Conservation (phyloP, 2,113 vertebrate genomes). For the Harpagus bidentatus region DNA sequence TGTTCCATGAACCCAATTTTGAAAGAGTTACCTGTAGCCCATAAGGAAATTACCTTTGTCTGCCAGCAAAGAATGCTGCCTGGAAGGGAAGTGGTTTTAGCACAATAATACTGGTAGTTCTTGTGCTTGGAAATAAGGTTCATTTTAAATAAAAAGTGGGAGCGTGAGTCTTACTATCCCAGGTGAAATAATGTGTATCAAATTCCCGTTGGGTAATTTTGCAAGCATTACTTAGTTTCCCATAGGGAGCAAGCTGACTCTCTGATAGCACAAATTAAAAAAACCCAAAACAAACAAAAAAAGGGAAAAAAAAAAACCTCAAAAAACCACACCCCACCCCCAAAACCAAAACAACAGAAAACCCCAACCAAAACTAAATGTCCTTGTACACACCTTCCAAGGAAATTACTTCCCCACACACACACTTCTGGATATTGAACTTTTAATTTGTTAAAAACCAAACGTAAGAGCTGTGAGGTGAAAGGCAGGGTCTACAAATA, state of each 20-base stretch:
- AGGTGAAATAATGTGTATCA: background rate
- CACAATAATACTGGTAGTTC: background rate
- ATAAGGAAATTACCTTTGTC: background rate
- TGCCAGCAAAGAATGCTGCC: background rate
- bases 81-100: background rate
- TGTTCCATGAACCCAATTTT: background rate
- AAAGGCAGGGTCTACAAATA: background rate
- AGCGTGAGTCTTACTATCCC: background rate
- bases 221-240: background rate
- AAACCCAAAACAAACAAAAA: no score
- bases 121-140: background rate
- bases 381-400: background rate
- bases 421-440: background rate
- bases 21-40: background rate
- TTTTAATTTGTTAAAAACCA: background rate
- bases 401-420: background rate
- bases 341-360: background rate
- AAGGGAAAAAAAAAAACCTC: no score
- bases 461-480: background rate
- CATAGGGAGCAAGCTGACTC: background rate
- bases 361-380: no score
- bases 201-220: background rate
- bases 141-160: background rate
- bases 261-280: background rate
- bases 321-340: no score